Conservation (phyloP, 2,888 invertebrate species). For the Pycnomerus fuliginosus region DNA sequence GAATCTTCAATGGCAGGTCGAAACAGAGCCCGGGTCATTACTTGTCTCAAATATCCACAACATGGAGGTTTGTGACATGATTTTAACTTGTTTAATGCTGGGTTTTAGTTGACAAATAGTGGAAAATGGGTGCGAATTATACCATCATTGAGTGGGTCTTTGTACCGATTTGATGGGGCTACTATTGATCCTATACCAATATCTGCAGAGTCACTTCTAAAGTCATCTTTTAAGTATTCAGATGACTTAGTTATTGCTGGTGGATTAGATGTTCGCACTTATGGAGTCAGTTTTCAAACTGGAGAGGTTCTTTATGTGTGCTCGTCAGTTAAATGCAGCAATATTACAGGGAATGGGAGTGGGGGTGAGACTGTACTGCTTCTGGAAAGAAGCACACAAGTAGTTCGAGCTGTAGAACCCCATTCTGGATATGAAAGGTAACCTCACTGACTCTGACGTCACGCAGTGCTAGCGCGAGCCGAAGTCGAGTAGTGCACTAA, state of each 20-base stretch:
- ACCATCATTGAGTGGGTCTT: constrained; percentile 86
- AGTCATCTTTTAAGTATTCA: constrained; percentile 83
- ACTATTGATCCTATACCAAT: constrained; percentile 85
- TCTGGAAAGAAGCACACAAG: constrained; percentile 79
- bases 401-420: constrained; percentile 87
- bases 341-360: constrained; percentile 60
- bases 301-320: constrained; percentile 78
- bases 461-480: no score
- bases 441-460: not conserved
- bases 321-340: constrained; percentile 69
- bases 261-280: constrained; percentile 82
- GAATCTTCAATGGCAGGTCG: constrained; percentile 73
- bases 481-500: no score
- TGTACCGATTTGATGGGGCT: constrained; percentile 90
- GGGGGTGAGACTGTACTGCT: constrained; percentile 63
- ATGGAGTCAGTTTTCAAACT: constrained; percentile 77
- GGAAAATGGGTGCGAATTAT: constrained; percentile 87
- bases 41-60: constrained; percentile 88
- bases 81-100: constrained; percentile 5
- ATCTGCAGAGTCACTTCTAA: constrained; percentile 80
- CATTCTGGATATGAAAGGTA: constrained; percentile 81
- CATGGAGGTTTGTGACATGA: constrained; percentile 63
- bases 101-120: constrained; percentile 70
- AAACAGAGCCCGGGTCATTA: constrained; percentile 73
- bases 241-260: constrained; percentile 85